Conservation (phyloP, 2,888 invertebrate genomes). For the Leptarthrus brevirostris region DNA sequence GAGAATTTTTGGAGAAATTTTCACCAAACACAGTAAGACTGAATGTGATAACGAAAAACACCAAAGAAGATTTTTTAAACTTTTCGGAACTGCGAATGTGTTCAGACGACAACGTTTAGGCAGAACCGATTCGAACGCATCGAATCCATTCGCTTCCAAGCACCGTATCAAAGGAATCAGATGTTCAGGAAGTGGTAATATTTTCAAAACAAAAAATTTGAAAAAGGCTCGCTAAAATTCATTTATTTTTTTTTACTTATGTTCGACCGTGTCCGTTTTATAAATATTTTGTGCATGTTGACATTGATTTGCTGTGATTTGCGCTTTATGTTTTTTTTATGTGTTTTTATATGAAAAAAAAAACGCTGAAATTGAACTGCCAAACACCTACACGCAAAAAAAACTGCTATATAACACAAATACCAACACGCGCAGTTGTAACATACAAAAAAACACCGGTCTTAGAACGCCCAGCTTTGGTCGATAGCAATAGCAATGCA, state of each 20-base stretch:
- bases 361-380: too few species aligned
- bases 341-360: conserved; percentile 52
- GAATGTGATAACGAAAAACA: conserved; percentile 15
- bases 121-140: conserved; percentile 47
- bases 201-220: conserved; percentile 25
- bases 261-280: conserved; percentile 52
- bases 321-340: conserved; percentile 55
- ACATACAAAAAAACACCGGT: conserved; percentile 82
- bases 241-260: conserved; percentile 54
- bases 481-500: conserved; percentile 46
- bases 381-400: too few species aligned
- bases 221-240: conserved; percentile 23
- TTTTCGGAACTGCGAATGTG: conserved; percentile 51
- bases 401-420: not conserved
- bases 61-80: conserved; percentile 43
- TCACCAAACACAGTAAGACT: conserved; percentile 38
- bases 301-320: conserved; percentile 26
- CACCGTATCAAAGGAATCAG: conserved; percentile 65
- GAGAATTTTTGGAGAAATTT: conserved; percentile 53
- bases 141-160: conserved; percentile 59
- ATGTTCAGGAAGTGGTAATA: conserved; percentile 65
- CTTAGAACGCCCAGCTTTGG: conserved; percentile 55
- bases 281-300: conserved; percentile 27
- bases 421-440: conserved; percentile 73
- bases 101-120: conserved; percentile 48